phyloP scores from a whole-genome alignment of 1,140 invertebrate genomes.

The Cyrtorhinus lividipennis region DNA sequence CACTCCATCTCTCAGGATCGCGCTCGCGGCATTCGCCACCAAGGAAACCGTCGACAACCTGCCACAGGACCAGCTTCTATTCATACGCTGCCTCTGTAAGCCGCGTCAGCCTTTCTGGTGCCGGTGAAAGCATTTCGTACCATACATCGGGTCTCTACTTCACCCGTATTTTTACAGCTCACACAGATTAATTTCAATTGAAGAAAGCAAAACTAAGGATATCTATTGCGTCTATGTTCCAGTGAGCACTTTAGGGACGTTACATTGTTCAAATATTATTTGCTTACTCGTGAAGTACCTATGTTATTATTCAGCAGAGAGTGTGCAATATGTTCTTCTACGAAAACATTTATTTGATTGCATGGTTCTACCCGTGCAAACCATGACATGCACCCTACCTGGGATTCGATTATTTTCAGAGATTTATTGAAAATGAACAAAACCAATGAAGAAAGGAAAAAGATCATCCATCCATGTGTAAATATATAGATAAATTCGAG shows the following conservation, averaged over 20 bases:
- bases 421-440: background rate
- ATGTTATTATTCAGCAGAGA: background rate
- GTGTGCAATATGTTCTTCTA: constrained; percentile 17
- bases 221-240: background rate
- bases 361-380: background rate
- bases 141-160: too few species aligned
- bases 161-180: too few species aligned
- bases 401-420: background rate
- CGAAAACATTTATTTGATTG: background rate
- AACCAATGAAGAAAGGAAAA: background rate
- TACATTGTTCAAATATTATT: constrained; percentile 9
- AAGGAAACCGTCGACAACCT: too few species aligned
- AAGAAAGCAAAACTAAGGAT: too few species aligned
- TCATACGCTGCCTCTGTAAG: too few species aligned
- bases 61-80: too few species aligned
- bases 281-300: background rate
- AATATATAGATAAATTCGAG: background rate
- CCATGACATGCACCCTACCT: background rate
- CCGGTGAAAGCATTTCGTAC: too few species aligned
- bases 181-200: too few species aligned
- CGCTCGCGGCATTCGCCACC: too few species aligned
- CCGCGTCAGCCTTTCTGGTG: too few species aligned
- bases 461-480: constrained; percentile 1
- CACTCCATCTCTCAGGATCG: too few species aligned
- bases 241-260: background rate